phyloP scores from a whole-genome alignment of 2,888 invertebrate species.

The Cephus sareptanus region DNA sequence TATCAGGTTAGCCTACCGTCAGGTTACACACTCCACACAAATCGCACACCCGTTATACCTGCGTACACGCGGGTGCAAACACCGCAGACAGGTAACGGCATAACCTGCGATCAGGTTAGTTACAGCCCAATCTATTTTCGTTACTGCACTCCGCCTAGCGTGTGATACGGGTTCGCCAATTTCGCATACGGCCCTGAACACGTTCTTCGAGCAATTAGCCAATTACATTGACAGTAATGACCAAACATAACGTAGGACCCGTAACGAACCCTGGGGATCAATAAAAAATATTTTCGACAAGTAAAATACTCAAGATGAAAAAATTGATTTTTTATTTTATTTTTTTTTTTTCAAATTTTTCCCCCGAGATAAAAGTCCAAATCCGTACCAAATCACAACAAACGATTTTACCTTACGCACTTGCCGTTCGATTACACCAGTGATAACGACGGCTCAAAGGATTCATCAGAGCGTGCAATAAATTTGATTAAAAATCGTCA shows the following conservation, averaged over 20 bases:
- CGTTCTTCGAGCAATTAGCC: slow-evolving; percentile 5
- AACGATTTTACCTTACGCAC: background rate
- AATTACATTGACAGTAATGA: background rate
- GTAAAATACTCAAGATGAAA: background rate
- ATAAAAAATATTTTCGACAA: background rate
- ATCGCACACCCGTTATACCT: background rate
- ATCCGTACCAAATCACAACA: too few relatives aligned
- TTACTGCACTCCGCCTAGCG: slow-evolving; percentile 12
- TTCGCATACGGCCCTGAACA: background rate
- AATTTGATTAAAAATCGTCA: background rate
- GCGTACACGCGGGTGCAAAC: slow-evolving; percentile 11
- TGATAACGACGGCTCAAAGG: background rate
- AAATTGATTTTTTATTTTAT: too few relatives aligned
- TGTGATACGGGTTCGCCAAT: slow-evolving; percentile 8
- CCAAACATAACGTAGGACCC: background rate
- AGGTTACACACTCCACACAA: background rate
- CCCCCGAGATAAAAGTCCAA: too few relatives aligned
- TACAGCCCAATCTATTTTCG: slow-evolving; percentile 22
- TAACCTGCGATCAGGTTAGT: slow-evolving; percentile 22
- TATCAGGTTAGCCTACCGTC: slow-evolving; percentile 13
- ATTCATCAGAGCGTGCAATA: background rate
- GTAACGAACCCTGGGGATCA: background rate
- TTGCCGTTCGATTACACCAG: background rate
- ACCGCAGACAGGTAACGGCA: slow-evolving; percentile 5
- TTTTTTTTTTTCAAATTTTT: background rate